Evolutionary conservation across 2,113 vertebrate species (phyloP), one percentile per base, ranked within the genome.

Genomic region (Peromyscus maniculatus): DNA sequence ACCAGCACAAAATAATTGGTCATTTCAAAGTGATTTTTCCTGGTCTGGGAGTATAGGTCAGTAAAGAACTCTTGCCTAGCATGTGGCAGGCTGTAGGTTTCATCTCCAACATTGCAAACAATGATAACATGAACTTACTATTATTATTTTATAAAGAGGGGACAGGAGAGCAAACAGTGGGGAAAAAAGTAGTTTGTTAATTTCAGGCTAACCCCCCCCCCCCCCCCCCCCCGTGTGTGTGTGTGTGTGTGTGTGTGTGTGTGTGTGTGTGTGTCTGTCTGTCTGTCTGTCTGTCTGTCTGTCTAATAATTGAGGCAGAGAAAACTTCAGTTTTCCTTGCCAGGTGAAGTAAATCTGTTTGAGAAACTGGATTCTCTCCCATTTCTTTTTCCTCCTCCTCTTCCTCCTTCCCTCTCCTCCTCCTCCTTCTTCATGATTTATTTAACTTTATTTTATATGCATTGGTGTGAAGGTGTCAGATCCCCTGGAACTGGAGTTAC

Each of bases 1-100:
- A 66, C 36, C 36, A 67, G 66, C 24, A 77, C 22, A 75, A 74
- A 84, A n/a, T 62, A 12, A 72, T 3, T 52, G 31, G 64, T 67
- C 79, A 91, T 75, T 64, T 90, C 59, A 94, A n/a, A 62, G 36
- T 64, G 69, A 49, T 88, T 49, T 93, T 78, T 31, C 31, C 59
- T 90, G 67, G 46, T 55, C 19, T n/a, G 49, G 21, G 67, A 17
- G 33, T n/a, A 3, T 3, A n/a, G 11, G 31, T 87, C 66, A 55
- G 86, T 15, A 28, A 49, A 52, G 86, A 62, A 3, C 57, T 62
- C 22, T 59, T 83, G 33, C 36, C 55, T 67, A 49, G 43, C 5
- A n/a, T 71, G 31, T 8, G 69, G 28, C 28, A 71, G 31, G 86
- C 66, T 33, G 33, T 52, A 82, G 11, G 33, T 57, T 9, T 69